Percentiles rank a stretch among this genome's conserved stretches.
phyloP scores from a whole-genome alignment of 1,140 invertebrate genomes.

The Lordiphosa collinella region DNA sequence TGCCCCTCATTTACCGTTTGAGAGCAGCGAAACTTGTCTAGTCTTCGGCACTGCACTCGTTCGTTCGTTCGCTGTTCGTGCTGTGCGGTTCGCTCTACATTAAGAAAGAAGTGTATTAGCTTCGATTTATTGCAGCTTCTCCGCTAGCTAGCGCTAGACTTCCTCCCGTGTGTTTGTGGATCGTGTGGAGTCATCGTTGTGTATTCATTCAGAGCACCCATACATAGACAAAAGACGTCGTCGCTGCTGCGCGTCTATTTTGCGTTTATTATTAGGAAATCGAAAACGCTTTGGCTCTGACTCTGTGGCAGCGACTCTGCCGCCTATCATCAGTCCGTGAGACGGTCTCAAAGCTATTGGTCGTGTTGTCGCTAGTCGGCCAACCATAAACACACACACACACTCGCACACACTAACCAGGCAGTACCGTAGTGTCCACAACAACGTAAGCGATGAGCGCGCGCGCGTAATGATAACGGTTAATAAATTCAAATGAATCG shows the following conservation, averaged over 20 bases:
- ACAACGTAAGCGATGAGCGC: constrained; percentile 21
- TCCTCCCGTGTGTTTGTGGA: constrained; percentile 22
- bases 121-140: constrained; percentile 74
- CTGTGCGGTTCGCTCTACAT: constrained; percentile 63
- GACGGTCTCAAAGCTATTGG: constrained; percentile 79
- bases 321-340: constrained; percentile 77
- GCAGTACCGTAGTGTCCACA: constrained; percentile 24
- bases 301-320: constrained; percentile 44
- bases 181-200: constrained; percentile 54
- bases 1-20: constrained; percentile 68
- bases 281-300: constrained; percentile 58
- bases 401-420: constrained; percentile 23
- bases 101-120: constrained; percentile 78
- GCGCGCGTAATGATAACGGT: constrained; percentile 41
- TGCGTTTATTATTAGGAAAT: constrained; percentile 76
- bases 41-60: constrained; percentile 28
- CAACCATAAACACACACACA: constrained; percentile 39
- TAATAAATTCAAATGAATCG: constrained; percentile 28
- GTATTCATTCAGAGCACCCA: constrained; percentile 77
- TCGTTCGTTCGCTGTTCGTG: constrained; percentile 13
- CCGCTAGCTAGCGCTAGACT: constrained; percentile 29
- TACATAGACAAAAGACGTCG: constrained; percentile 64
- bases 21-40: constrained; percentile 61
- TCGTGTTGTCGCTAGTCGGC: constrained; percentile 77
- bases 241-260: constrained; percentile 60